Evolutionary conservation across 2,797 vertebrate genomes (phyloP), one percentile per base, ranked within the genome.

Genomic region (Microctenopoma stevenorrisi): DNA sequence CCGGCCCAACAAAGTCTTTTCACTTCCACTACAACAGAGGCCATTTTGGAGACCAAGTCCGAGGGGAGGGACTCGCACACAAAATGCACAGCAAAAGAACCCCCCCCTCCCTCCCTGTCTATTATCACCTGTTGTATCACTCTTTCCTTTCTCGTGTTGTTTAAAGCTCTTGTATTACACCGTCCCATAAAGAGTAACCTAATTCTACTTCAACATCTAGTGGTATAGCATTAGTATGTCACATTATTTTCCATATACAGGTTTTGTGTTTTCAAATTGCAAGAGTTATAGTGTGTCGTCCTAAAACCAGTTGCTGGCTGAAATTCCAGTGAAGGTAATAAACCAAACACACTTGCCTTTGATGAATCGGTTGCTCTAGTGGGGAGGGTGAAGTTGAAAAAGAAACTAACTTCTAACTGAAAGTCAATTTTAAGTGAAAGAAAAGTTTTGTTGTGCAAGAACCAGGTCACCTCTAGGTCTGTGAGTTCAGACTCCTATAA

Each of bases 41-140:
- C 92, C 92, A 93, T 93, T 92, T 93, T 91, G 88, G 78, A 91
- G 80, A 88, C 22, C 69, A 81, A 82, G 74, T 82, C 78, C 63
- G 77, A 64, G 67, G 74, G 81, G 86, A 79, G 72, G 78, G 76
- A 63, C 70, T 62, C 62, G 42, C 25, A 80, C 58, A 84, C 76
- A 91, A 87, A 88, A 86, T 86, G 77, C 82, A 81, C 81, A 84
- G 77, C 70, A 78, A 61, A 77, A 66, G 62, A 81, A 65, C 74
- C 69, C 42, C 74, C 69, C 42, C 22, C 18, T 18, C 30, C 30
- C 30, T 33, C 4, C 35, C 54, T 69, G 49, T 62, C 55, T 67
- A 42, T 43, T n/a, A 48, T 65, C 61, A 65, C 60, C 68, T 64
- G 37, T 64, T 28, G 44, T 50, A 25, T 37, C 48, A 46, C 60